These are phyloP conservation scores for Drosophila nigrodunni DNA, from an alignment of 1,140 invertebrate genomes.

Conservation along the genomic window DNA sequence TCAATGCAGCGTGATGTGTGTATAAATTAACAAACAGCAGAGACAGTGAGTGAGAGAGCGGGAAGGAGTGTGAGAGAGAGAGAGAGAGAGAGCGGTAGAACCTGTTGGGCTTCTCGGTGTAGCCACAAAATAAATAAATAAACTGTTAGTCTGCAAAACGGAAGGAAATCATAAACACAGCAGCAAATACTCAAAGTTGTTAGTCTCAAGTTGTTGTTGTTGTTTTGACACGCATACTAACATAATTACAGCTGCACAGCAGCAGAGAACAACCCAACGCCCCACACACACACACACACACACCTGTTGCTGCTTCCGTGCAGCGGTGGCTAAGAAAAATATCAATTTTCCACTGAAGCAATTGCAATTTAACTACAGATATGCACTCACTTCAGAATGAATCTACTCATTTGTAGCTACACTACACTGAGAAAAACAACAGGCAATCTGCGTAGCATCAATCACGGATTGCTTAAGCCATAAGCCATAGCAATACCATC, in stretches of 20 bases:
- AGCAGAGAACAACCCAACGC: constrained; percentile 27
- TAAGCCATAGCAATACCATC: too few species aligned
- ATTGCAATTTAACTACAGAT: constrained; percentile 51
- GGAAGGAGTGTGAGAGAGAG: constrained; percentile 24
- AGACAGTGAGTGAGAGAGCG: constrained; percentile 13
- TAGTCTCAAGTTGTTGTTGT: constrained; percentile 40
- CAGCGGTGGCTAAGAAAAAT: constrained; percentile 75
- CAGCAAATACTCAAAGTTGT: constrained; percentile 28
- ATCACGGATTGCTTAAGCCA: too few species aligned
- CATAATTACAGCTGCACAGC: constrained; percentile 70
- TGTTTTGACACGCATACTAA: constrained; percentile 80
- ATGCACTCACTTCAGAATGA: not conserved
- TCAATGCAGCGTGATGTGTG: constrained; percentile 82
- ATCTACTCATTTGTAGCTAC: not conserved
- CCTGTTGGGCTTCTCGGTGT: constrained; percentile 57
- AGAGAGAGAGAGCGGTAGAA: constrained; percentile 47
- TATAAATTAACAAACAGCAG: constrained; percentile 68
- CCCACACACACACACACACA: constrained; percentile 42
- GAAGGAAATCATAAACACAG: constrained; percentile 82
- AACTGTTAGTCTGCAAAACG: constrained; percentile 79
- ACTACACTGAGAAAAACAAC: not conserved
- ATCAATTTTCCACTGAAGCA: constrained; percentile 75
- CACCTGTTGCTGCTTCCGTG: constrained; percentile 79
- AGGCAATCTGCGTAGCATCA: too few species aligned
- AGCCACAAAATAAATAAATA: constrained; percentile 69